These are phyloP conservation scores for Girardinichthys multiradiatus DNA, from an alignment of 2,113 vertebrate species.

Conservation along the genomic window DNA sequence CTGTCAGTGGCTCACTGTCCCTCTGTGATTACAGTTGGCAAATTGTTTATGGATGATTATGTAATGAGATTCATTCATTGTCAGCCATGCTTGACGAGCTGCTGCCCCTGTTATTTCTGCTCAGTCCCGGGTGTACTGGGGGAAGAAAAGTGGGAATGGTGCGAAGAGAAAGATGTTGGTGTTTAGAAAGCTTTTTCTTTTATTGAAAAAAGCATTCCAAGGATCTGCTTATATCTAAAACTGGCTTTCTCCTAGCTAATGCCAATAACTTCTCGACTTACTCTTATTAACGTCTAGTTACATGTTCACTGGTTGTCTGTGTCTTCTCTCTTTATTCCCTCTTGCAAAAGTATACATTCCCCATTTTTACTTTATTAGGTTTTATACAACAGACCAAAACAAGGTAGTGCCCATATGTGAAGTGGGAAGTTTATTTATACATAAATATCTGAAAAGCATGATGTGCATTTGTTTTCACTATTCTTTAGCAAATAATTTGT, in stretches of 20 bases:
- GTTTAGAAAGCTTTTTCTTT: background rate
- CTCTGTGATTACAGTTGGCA: constrained; percentile 47
- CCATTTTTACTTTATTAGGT: background rate
- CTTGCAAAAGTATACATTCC: background rate
- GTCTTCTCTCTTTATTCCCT: background rate
- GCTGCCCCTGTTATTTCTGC: constrained; percentile 35
- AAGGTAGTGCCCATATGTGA: too few relatives aligned
- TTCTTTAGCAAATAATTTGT: too few relatives aligned
- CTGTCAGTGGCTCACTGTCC: constrained; percentile 18
- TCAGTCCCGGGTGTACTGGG: constrained; percentile 13
- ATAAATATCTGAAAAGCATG: too few relatives aligned
- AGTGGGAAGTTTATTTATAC: too few relatives aligned
- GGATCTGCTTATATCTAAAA: background rate
- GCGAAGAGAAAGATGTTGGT: background rate
- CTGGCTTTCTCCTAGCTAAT: background rate
- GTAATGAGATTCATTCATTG: constrained; percentile 65
- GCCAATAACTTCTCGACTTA: background rate
- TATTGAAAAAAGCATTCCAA: constrained; percentile 25
- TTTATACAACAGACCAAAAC: too few relatives aligned
- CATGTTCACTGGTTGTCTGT: background rate
- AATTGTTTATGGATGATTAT: constrained; percentile 69
- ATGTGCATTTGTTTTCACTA: too few relatives aligned
- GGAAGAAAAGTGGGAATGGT: constrained; percentile 14
- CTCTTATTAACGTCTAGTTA: constrained; percentile 1
- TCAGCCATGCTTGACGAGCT: constrained; percentile 55